These are phyloP conservation scores for Blastomussa wellsi DNA, from an alignment of 92 coral and sea anemone species.

Conservation along the genomic window DNA sequence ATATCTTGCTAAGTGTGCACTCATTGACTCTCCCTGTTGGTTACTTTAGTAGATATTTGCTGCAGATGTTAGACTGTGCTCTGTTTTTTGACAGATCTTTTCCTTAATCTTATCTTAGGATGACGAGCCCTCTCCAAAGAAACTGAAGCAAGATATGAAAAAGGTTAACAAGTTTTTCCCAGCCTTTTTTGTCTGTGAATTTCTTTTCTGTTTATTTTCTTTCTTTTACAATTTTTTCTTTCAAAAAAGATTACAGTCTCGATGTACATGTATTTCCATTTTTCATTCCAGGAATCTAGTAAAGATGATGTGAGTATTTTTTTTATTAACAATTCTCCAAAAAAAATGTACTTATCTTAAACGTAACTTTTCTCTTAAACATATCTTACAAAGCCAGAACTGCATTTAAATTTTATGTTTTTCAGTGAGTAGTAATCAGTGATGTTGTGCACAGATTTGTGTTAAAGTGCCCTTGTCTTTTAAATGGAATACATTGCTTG, in stretches of 20 bases:
- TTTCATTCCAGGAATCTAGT: constrained; percentile 4
- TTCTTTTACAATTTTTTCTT: not conserved
- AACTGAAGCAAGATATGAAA: not conserved
- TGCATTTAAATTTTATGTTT: no score
- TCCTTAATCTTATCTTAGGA: constrained; percentile 1
- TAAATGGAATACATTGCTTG: no score
- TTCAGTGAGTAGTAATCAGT: no score
- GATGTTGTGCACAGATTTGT: no score
- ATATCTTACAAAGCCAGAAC: no score
- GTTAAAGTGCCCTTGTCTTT: no score
- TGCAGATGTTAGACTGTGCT: not conserved
- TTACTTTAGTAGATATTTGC: no score
- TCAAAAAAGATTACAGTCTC: not conserved
- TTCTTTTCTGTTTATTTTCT: not conserved
- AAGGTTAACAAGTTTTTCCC: not conserved
- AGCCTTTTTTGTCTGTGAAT: not conserved
- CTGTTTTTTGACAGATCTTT: not conserved
- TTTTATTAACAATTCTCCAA: not conserved
- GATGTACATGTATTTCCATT: not conserved
- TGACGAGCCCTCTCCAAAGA: constrained; percentile 39
- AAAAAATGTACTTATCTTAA: no score
- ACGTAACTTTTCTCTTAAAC: no score
- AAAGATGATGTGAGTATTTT: constrained; percentile 8
- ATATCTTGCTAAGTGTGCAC: no score
- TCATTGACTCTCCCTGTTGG: not conserved